These are phyloP conservation scores for Muschampia staudingeri DNA, from an alignment of 2,888 invertebrate species.

Conservation along the genomic window DNA sequence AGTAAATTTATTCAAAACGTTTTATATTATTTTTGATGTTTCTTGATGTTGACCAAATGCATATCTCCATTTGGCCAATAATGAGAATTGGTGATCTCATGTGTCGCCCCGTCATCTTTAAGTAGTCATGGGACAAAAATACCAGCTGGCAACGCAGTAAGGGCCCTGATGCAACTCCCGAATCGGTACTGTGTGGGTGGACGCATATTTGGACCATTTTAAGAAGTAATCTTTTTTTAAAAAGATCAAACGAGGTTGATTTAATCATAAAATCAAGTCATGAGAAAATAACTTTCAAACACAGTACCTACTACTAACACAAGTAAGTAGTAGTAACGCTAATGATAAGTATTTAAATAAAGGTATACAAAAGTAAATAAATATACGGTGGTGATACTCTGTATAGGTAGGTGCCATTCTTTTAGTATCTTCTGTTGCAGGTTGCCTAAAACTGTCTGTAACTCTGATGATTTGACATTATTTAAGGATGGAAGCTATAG, in stretches of 20 bases:
- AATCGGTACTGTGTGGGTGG: conserved; percentile 78
- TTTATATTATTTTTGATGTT: conserved; percentile 55
- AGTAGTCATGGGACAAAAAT: conserved; percentile 86
- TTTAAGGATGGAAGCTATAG: too few species aligned
- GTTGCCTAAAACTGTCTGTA: too few species aligned
- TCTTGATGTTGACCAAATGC: conserved; percentile 52
- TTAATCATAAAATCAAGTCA: neutral
- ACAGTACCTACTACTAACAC: too few species aligned
- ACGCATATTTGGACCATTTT: conserved; percentile 72
- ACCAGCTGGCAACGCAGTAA: conserved; percentile 72
- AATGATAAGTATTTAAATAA: too few species aligned
- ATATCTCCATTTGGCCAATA: conserved; percentile 72
- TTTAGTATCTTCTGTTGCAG: too few species aligned
- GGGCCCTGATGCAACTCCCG: conserved; percentile 77
- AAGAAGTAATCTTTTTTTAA: conserved; percentile 47
- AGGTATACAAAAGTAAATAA: too few species aligned
- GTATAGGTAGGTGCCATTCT: too few species aligned
- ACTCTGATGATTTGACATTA: too few species aligned
- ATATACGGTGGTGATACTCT: too few species aligned
- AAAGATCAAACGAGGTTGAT: conserved; percentile 4
- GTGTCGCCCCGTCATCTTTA: conserved; percentile 80
- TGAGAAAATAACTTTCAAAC: neutral
- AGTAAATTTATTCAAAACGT: neutral
- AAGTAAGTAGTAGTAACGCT: too few species aligned
- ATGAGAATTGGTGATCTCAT: conserved; percentile 86